Percentiles rank a stretch among this genome's conserved stretches.
Evolutionary conservation across 1,140 invertebrate genomes (phyloP).

Genomic region (Chironomus striatipennis): DNA sequence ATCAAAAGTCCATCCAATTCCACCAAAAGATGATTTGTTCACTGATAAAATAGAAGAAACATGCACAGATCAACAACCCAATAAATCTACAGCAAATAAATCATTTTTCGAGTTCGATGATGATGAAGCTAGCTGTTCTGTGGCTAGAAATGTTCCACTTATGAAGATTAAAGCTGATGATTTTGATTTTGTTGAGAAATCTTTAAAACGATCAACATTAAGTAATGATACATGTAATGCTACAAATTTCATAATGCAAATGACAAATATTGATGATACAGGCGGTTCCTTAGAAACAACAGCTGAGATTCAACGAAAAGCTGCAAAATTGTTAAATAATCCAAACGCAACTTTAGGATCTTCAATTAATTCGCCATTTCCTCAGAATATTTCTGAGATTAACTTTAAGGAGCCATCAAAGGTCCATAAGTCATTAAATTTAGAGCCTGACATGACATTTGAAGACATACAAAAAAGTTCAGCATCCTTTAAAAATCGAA

Average conservation of each 20-base stretch:
- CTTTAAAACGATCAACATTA: background rate
- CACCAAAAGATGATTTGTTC: background rate
- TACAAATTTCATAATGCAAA: background rate
- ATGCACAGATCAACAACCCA: too few relatives aligned
- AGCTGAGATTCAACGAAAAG: background rate
- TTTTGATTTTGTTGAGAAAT: background rate
- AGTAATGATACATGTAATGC: background rate
- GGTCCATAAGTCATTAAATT: background rate
- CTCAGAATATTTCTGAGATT: background rate
- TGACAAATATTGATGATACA: background rate
- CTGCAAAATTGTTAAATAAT: background rate
- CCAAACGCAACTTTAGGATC: background rate
- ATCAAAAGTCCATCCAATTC: background rate
- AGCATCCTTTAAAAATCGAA: background rate
- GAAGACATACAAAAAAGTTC: background rate
- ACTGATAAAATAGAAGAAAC: background rate
- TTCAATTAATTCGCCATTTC: background rate
- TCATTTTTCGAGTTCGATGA: background rate
- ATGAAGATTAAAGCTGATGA: background rate
- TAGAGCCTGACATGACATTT: background rate
- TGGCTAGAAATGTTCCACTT: background rate
- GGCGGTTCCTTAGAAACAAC: background rate
- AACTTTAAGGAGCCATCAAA: background rate
- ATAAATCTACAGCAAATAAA: background rate
- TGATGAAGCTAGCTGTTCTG: background rate